A percentile compares a stretch with the other conserved stretches of the same genome.
phyloP scores from a whole-genome alignment of 2,888 invertebrate species.

The Glyphotaelius pellucidus region DNA sequence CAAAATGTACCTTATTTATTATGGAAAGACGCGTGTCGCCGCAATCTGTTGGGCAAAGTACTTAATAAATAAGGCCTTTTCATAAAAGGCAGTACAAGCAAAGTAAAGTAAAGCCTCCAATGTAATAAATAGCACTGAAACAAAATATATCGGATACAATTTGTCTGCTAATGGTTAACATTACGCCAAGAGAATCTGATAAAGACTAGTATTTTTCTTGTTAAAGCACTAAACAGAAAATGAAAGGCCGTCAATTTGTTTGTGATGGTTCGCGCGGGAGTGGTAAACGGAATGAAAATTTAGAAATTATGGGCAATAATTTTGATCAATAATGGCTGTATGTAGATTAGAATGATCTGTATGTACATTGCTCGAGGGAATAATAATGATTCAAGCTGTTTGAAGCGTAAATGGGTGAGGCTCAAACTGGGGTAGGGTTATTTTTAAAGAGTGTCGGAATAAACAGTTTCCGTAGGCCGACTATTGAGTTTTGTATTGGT shows the following conservation, averaged over 20 bases:
- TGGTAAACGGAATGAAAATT: neutral
- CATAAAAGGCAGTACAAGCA: neutral
- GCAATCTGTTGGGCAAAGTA: neutral
- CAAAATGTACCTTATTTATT: neutral
- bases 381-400: neutral
- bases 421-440: neutral
- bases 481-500: neutral
- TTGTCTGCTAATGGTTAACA: slow-evolving; percentile 42
- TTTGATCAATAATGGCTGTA: neutral
- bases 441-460: neutral
- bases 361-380: neutral
- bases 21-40: neutral
- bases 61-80: neutral
- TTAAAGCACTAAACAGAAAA: slow-evolving; percentile 26
- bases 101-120: neutral
- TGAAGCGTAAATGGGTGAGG: neutral
- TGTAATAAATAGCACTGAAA: slow-evolving; percentile 22
- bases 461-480: neutral
- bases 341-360: slow-evolving; percentile 5
- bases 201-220: slow-evolving; percentile 32
- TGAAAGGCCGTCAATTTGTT: slow-evolving; percentile 11
- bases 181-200: slow-evolving; percentile 42
- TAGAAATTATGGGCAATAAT: neutral
- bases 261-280: neutral
- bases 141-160: slow-evolving; percentile 39